Evolutionary conservation across 2,797 vertebrate species (phyloP).

Genomic region (Potorous gilbertii): DNA sequence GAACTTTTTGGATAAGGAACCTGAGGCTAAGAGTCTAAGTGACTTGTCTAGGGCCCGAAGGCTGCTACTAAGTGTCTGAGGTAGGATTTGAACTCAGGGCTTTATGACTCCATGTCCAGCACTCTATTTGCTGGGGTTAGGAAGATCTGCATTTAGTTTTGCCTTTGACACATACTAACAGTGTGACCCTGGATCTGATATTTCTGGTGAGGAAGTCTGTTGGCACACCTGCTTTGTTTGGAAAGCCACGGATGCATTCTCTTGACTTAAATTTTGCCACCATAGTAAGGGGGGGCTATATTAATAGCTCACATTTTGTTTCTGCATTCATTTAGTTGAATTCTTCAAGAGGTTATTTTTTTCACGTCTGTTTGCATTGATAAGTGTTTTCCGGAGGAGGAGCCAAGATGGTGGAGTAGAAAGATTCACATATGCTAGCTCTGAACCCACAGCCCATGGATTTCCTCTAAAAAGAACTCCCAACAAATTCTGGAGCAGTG

Average conservation of each 20-base stretch:
- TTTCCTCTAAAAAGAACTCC: too few relatives aligned
- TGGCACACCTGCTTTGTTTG: not conserved
- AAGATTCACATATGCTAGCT: too few relatives aligned
- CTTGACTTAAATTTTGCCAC: not conserved
- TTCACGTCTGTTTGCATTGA: not conserved
- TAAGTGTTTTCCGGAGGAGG: not conserved
- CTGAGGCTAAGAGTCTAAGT: not conserved
- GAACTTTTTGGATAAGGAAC: not conserved
- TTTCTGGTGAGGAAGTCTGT: not conserved
- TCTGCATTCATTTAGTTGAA: not conserved
- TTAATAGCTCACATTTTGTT: not conserved
- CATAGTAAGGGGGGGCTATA: not conserved
- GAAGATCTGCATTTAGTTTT: not conserved
- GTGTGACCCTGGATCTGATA: not conserved
- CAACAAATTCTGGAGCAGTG: too few relatives aligned
- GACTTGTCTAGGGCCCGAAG: not conserved
- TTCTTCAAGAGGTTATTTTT: not conserved
- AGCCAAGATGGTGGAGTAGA: too few relatives aligned
- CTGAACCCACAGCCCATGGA: too few relatives aligned
- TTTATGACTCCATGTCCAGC: not conserved
- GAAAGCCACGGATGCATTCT: not conserved
- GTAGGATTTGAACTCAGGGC: not conserved
- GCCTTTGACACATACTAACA: not conserved
- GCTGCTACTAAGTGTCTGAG: not conserved
- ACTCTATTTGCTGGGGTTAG: not conserved